These are phyloP conservation scores for Macrotis lagotis DNA, from an alignment of 2,113 vertebrate species.

Conservation along the genomic window DNA sequence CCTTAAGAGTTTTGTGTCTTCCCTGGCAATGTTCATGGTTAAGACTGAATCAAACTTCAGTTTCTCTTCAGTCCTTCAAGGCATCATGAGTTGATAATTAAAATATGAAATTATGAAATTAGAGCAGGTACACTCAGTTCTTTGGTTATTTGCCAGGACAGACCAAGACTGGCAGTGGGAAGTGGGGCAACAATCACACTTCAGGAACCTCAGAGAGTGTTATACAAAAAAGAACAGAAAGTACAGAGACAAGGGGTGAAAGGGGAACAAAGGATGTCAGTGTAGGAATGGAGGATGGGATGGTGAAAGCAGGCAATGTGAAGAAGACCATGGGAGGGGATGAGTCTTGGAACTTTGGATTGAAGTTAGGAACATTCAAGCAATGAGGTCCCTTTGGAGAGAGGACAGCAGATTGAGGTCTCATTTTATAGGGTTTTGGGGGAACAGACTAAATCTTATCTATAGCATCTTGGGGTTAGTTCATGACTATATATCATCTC, in stretches of 20 bases:
- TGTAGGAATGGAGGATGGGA: neutral
- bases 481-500: neutral
- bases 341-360: neutral
- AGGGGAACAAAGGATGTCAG: neutral
- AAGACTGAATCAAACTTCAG: neutral
- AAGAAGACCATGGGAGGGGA: neutral
- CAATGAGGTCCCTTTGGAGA: neutral
- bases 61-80: neutral
- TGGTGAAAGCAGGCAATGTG: neutral
- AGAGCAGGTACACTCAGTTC: neutral
- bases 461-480: neutral
- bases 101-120: neutral
- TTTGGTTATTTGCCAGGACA: neutral
- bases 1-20: neutral
- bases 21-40: neutral
- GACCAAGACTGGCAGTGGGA: neutral
- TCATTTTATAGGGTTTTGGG: neutral
- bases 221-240: neutral
- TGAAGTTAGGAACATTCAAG: neutral
- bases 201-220: neutral
- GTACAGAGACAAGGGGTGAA: neutral
- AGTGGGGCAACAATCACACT: neutral
- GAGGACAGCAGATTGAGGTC: neutral
- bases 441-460: neutral
- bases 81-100: neutral